Evolutionary conservation across 92 coral and sea anemone species (phyloP), one percentile per base, ranked within the genome.

Genomic region (Porites lobata): DNA sequence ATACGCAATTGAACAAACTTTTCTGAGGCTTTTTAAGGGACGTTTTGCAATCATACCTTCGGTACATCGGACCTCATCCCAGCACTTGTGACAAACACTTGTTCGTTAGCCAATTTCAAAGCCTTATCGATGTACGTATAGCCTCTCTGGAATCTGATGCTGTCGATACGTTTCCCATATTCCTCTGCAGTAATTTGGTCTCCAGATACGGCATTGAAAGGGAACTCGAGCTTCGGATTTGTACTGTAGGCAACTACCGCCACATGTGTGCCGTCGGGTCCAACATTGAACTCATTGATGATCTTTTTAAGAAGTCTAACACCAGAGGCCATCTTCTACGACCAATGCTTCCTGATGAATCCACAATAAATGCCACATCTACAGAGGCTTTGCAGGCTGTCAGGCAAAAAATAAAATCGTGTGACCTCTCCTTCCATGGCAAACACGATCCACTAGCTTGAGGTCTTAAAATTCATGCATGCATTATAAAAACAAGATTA

Each of bases 271-370:
- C 92, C 92, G 68, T 88, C 81, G 7, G 92, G 92, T 10, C 94
- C 88, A 32, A 93, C 89, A 14, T 90, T 88, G 79, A 93, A 91
- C 14, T 53, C 77, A 4, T 80, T 72, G 6, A 76, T 72, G 0
- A 91, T 24, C 1, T 85, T 50, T 15, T 69, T 69, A 93, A 47
- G 80, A 93, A 93, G 11, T 43, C 19, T 84, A 87, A 79, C 81
- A 88, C 59, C 52, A 26, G 52, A 10, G 74, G 78, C 86, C 93
- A 93, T 81, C 91, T 85, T 19, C 15, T 1, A 47, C 80, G 54
- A 38, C 96, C 96, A 54, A 93, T 93, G 56, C 94, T 91, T 19
- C 96, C 96, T 2, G 96, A 93, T 29, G 93, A 89, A 53, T 93
- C 96, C 11, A 93, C 85, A 8, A 93, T 77, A 79, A 93, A 87